Evolutionary conservation across 2,113 vertebrate species (phyloP).

Genomic region (Actinemys pallida): DNA sequence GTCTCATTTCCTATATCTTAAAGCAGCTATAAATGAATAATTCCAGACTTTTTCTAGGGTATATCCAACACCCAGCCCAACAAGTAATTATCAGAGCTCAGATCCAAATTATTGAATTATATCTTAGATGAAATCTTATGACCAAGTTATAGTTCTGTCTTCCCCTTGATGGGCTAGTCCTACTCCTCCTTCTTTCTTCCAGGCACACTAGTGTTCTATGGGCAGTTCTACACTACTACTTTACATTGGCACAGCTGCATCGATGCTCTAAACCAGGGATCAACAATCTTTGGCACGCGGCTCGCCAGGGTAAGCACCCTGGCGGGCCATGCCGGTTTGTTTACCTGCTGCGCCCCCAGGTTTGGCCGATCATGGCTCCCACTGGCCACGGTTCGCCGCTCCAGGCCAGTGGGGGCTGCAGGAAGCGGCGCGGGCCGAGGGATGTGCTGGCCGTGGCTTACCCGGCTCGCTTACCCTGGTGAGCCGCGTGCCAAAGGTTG

Average conservation of each 20-base stretch:
- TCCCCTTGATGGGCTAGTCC: neutral
- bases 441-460: too few relatives aligned
- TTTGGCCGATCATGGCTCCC: too few relatives aligned
- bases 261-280: neutral
- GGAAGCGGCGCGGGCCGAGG: too few relatives aligned
- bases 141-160: neutral
- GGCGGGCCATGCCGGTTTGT: too few relatives aligned
- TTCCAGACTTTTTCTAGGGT: neutral
- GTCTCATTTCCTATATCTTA: neutral
- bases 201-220: neutral
- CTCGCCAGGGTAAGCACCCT: too few relatives aligned
- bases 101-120: neutral
- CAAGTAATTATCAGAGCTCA: neutral
- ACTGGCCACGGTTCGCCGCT: too few relatives aligned
- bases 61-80: neutral
- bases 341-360: too few relatives aligned
- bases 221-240: neutral
- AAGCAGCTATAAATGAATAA: neutral
- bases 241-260: neutral
- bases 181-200: neutral
- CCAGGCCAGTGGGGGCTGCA: too few relatives aligned
- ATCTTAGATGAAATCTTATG: neutral
- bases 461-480: too few relatives aligned
- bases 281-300: too few relatives aligned
- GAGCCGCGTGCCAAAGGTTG: too few relatives aligned